phyloP scores from a whole-genome alignment of 2,888 invertebrate species.

The Allolobophora icterica region DNA sequence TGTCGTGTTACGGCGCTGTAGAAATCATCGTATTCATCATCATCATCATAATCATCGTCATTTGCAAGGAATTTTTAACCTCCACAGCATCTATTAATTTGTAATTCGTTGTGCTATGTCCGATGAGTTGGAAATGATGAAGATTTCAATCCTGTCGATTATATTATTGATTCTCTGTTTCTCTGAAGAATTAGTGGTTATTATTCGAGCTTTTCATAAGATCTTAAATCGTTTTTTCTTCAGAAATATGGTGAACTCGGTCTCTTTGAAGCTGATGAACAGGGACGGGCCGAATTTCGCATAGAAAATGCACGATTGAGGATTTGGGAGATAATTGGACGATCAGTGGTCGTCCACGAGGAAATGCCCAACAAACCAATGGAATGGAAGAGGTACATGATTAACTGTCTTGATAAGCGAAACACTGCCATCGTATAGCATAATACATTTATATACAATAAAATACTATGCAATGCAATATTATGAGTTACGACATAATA shows the following conservation, averaged over 20 bases:
- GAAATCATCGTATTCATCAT: too few species aligned
- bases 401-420: conserved; percentile 6
- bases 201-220: neutral
- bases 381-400: neutral
- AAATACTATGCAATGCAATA: too few species aligned
- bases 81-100: too few species aligned
- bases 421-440: neutral
- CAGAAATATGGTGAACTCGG: conserved; percentile 72
- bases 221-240: neutral
- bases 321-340: conserved; percentile 70
- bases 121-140: too few species aligned
- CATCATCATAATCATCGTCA: too few species aligned
- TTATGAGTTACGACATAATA: too few species aligned
- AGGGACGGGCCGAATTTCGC: conserved; percentile 75
- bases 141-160: too few species aligned
- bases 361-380: neutral
- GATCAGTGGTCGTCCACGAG: conserved; percentile 73
- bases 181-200: neutral
- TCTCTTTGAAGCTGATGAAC: conserved; percentile 71
- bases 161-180: too few species aligned
- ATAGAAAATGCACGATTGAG: conserved; percentile 72
- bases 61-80: neutral
- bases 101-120: too few species aligned
- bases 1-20: too few species aligned
- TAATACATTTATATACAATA: too few species aligned